phyloP scores from a whole-genome alignment of 1,140 invertebrate genomes.

The Diabrotica undecimpunctata region DNA sequence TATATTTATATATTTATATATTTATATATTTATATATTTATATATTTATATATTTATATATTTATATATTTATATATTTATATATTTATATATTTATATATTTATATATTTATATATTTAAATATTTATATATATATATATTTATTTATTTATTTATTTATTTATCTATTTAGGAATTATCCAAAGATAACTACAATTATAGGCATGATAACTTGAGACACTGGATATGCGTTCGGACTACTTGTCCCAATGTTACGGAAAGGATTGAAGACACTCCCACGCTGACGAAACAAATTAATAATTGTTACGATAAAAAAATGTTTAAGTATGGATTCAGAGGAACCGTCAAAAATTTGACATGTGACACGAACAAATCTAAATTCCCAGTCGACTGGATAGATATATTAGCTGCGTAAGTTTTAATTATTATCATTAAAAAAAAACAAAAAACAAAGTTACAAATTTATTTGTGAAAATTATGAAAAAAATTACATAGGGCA shows the following conservation, averaged over 20 bases:
- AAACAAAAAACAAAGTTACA: too few species aligned
- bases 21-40: too few species aligned
- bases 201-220: constrained; percentile 27
- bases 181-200: constrained; percentile 21
- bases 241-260: constrained; percentile 19
- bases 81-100: too few species aligned
- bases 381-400: constrained; percentile 24
- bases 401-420: constrained; percentile 17
- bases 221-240: constrained; percentile 27
- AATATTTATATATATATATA: too few species aligned
- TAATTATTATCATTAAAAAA: too few species aligned
- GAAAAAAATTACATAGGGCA: too few species aligned
- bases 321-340: constrained; percentile 17
- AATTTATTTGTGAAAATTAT: too few species aligned
- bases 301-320: constrained; percentile 23
- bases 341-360: constrained; percentile 13
- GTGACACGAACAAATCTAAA: constrained; percentile 18
- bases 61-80: too few species aligned
- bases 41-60: too few species aligned
- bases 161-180: constrained; percentile 13
- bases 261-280: constrained; percentile 9
- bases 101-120: too few species aligned
- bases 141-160: too few species aligned
- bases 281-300: constrained; percentile 3
- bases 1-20: too few species aligned